Evolutionary conservation across 2,113 vertebrate species (phyloP), one percentile per base, ranked within the genome.

Genomic region (Lynx canadensis): DNA sequence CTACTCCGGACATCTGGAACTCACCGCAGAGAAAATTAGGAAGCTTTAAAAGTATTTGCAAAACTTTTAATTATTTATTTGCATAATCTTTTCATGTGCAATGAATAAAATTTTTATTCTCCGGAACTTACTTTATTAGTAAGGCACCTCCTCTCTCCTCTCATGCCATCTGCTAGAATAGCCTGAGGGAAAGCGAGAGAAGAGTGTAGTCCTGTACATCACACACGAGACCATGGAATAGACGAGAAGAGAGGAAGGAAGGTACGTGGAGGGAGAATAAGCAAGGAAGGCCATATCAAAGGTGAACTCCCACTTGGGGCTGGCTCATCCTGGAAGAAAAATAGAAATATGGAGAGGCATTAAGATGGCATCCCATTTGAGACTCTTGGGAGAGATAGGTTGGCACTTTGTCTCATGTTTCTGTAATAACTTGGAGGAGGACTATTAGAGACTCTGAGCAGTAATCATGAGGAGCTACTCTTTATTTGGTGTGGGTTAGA

Each of bases 31-130:
- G 52, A 80, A 68, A 80, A 91, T 45, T 36, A 9, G 8, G 57
- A 92, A 15, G 4, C 1, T 78, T 55, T 31, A 57, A 36, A 94
- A 94, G 41, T 79, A 85, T 7, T 92, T 78, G 65, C 6, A 69
- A 36, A 85, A 78, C 7, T 7, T 78, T 76, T 29, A 7, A 38
- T 29, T 91, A 89, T 68, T 79, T 74, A 74, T 82, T 92, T 69
- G 29, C 45, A 71, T 71, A 55, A 55, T 63, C 33, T 38, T 81
- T 84, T 76, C 60, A 92, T 21, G 66, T 31, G 50, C 10, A 41
- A 57, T 87, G 19, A 19, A 82, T 71, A 57, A 66, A 84, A 48
- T 81, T 81, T 80, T 85, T 60, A 85, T 89, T 94, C 60, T 85
- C 41, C 21, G 63, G 19, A 79, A 79, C 11, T 66, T 84, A 82